Percentiles rank a stretch among this genome's conserved stretches.
Evolutionary conservation across 2,113 vertebrate species (phyloP).

Genomic region (Rhea americana): DNA sequence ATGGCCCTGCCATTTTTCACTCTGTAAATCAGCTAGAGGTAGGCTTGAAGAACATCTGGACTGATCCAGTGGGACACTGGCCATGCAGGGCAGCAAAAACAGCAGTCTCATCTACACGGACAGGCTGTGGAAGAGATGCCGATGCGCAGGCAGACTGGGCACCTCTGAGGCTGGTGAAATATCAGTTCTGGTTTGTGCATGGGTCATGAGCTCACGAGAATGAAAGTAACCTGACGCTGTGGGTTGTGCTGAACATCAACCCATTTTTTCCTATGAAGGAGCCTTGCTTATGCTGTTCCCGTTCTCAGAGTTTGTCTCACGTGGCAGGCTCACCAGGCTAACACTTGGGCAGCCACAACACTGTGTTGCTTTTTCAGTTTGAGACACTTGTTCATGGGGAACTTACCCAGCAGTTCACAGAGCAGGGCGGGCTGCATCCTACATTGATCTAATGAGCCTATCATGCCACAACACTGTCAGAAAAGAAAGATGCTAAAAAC

Average conservation of each 20-base stretch:
- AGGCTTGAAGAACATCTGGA: neutral
- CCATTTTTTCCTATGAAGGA: neutral
- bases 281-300: neutral
- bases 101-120: neutral
- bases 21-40: neutral
- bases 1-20: rapidly evolving
- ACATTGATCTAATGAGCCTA: neutral
- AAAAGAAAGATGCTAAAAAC: neutral
- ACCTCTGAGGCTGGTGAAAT: neutral
- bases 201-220: neutral
- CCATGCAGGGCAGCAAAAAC: rapidly evolving
- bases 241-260: neutral
- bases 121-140: neutral
- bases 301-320: neutral
- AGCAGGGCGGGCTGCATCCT: neutral
- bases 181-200: neutral
- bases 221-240: neutral
- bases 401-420: neutral
- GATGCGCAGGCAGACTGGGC: neutral
- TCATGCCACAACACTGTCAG: neutral
- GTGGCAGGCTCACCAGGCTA: neutral
- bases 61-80: neutral
- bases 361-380: neutral
- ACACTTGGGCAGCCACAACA: neutral
- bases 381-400: neutral